Conservation (phyloP, 2,888 invertebrate species). For the Baronia brevicornis region DNA sequence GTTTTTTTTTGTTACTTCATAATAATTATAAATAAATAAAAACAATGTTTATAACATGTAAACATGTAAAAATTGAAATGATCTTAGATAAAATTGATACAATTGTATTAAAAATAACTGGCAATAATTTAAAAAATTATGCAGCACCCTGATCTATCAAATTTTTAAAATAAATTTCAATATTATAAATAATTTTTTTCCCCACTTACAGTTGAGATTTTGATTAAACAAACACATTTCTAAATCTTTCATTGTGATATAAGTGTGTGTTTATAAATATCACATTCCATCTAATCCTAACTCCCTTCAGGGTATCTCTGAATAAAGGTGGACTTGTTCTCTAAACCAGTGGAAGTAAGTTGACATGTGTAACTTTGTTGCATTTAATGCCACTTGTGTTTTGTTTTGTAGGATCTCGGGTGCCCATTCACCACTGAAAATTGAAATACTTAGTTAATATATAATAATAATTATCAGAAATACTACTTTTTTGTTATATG, state of each 20-base stretch:
- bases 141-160: too few species aligned
- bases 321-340: conserved; percentile 84
- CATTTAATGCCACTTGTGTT: conserved; percentile 78
- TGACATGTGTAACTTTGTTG: conserved; percentile 79
- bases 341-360: conserved; percentile 85
- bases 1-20: too few species aligned
- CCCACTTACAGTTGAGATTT: conserved; percentile 15
- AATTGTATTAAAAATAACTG: too few species aligned
- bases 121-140: too few species aligned
- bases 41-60: too few species aligned
- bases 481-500: too few species aligned
- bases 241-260: conserved; percentile 13
- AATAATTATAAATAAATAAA: too few species aligned
- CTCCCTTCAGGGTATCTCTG: conserved; percentile 78
- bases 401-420: conserved; percentile 85
- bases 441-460: conserved; percentile 2
- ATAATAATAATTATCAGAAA: not conserved
- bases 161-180: too few species aligned
- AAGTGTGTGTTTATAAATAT: conserved; percentile 18
- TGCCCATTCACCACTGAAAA: conserved; percentile 83
- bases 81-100: too few species aligned
- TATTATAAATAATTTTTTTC: too few species aligned
- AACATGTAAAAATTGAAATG: too few species aligned
- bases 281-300: conserved; percentile 12
- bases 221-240: conserved; percentile 11